Conservation (phyloP, 1,140 invertebrate species). For the Contarinia nasturtii region DNA sequence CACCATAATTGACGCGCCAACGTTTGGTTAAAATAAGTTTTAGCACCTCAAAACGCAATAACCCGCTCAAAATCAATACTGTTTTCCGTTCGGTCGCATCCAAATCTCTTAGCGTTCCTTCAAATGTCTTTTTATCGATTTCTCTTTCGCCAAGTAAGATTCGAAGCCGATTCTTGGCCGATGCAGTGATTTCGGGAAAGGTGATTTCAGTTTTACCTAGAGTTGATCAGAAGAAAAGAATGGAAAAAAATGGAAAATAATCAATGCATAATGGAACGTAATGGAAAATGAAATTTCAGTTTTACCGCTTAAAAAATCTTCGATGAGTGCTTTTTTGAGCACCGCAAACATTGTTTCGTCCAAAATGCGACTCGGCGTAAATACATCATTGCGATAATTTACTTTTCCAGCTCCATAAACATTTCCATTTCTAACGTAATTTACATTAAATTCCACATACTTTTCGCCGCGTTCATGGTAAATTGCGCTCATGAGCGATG, state of each 20-base stretch:
- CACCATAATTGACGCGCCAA: neutral
- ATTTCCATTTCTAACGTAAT: neutral
- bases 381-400: neutral
- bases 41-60: neutral
- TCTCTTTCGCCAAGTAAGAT: neutral
- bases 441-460: neutral
- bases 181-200: neutral
- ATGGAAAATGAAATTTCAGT: too few relatives aligned
- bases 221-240: too few relatives aligned
- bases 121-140: neutral
- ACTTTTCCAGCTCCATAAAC: neutral
- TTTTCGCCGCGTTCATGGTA: neutral
- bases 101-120: neutral
- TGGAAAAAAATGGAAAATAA: too few relatives aligned
- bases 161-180: neutral
- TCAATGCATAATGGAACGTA: too few relatives aligned
- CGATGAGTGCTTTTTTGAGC: neutral
- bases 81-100: neutral
- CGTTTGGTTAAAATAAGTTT: neutral
- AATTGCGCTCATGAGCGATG: neutral
- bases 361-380: neutral
- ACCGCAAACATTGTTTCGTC: neutral
- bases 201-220: neutral
- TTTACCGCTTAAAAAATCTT: neutral
- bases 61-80: neutral